Base-by-base conservation (phyloP, 2,888 invertebrate genomes). In the Dorcus parallelipipedus region DNA sequence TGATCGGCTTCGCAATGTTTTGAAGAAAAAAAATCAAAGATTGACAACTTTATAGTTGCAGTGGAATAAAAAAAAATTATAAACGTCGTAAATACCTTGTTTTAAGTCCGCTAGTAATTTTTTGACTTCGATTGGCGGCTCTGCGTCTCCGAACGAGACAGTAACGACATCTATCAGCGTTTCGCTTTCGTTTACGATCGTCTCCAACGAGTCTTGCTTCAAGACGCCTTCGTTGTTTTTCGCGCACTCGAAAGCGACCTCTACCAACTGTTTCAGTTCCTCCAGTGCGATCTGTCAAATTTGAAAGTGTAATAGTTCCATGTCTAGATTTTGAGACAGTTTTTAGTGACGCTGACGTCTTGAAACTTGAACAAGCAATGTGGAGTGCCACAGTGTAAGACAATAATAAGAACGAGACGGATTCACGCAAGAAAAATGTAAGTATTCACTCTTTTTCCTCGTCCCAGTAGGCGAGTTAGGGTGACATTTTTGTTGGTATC, bases 101-200 rank as follows among this genome's bases (percentile, higher is more conserved):
- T 33, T 33, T 33, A 33, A 33, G 6, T 33, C 6, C 1, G 3
- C 26, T 33, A 33, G 26, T 33, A 33, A 33, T 33, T 33, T 33
- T 6, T 33, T 33, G 26, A 33, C 26, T 33, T 33, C 26, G 26
- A 4, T 10, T 14, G 10, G 42, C 42, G 14, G 45, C 38, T 60
- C 60, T 33, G 67, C 56, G 47, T 68, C 66, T 20, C 68, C 61
- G 48, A 60, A 50, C 45, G 65, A 51, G 26, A 58, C 53, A 9
- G 54, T 57, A 9, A 62, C 53, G 43, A 73, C 61, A 41, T 64
- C 60, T 50, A 62, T 49, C 14, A 73, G 59, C 51, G 71, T 67
- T 20, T 60, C 58, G 3, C 66, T 62, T 14, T 69, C 65, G 17
- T 50, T 60, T 9, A 71, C 39, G 49, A 72, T 61, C 17, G 59